Evolutionary conservation across 2,888 invertebrate genomes (phyloP), one percentile per base, ranked within the genome.

Genomic region (Drosophila picticornis): DNA sequence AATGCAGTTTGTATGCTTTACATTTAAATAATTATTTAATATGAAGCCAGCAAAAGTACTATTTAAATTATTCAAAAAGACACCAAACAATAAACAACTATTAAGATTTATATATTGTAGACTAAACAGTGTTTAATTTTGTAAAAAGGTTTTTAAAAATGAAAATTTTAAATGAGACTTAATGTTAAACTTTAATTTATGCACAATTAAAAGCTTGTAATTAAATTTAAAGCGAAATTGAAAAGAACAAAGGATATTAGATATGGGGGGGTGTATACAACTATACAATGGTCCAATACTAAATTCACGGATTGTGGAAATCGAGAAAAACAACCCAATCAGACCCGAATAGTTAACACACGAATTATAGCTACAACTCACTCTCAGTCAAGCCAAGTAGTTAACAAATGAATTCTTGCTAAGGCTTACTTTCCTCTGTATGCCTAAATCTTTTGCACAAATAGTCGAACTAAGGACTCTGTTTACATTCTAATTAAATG

Each of bases 401-500:
- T 19, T 19, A 36, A 5, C 16, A 55, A 13, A 29, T 27, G 13
- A 38, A 31, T 31, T 19, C 22, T 19, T 19, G 10, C 1, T 19
- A 19, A n/a, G 25, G 7, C 22, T 51, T 22, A 10, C 5, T 13
- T 29, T 22, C n/a, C 1, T 25, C 25, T 25, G 34, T 29, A 13
- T 38, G 16, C 31, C n/a, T 6, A 25, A 31, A 32, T 19, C 16
- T 29, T 27, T 13, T 22, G 32, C n/a, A 38, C 3, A 48, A 38
- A 67, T 32, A 67, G 31, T 16, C 25, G 9, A 25, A 22, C 7
- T 56, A 22, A 19, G 19, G 38, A 10, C 27, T 19, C 27, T 50
- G 50, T 34, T 68, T 50, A 68, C 32, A 58, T n/a, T 34, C 16
- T 40, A 68, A 57, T 68, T 68, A 68, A 68, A 56, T 57, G 25